Evolutionary conservation across 2,888 invertebrate species (phyloP), one percentile per base, ranked within the genome.

Genomic region (Antheraea assamensis): DNA sequence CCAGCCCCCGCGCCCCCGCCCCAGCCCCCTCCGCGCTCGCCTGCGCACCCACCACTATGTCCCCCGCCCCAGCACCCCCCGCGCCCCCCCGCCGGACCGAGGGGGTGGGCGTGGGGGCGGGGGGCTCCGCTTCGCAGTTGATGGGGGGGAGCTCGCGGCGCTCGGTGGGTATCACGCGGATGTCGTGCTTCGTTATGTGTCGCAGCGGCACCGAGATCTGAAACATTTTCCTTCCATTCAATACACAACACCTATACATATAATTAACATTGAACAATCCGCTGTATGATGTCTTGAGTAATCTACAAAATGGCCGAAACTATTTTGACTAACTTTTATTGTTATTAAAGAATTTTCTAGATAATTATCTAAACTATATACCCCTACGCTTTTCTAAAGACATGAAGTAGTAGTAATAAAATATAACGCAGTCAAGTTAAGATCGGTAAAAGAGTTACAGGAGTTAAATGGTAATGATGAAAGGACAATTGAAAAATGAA

Each of bases 161-260:
- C 78, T 86, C 88, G 76, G 79, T 79, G 7, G 89, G 85, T 31
- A 92, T 82, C 81, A 93, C 80, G 75, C 85, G 88, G 75, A 93
- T 92, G 81, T 93, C 93, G 80, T 89, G 90, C 79, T 92, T 91
- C 74, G 89, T 90, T 73, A 93, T 87, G 82, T 90, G 90, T 0
- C 92, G 90, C 21, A 88, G 83, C 7, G 91, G 90, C 8, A 91
- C 87, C 13, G 90, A 89, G 74, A 88, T 88, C 88, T 89, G 82
- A 42, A 27, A 64, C 27, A 64, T 17, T 30, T 17, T 24, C 24
- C 3, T n/a, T 19, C n/a, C 1, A 2, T 21, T 52, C 2, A 52
- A 21, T 52, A 52, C 5, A 52, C 17, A 21, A 21, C 17, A 52
- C 19, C 3, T 3, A 47, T 47, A 47, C 47, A 47, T 49, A 17